Evolutionary conservation across 2,797 vertebrate species (phyloP).

Genomic region (Hoplostethus atlanticus): DNA sequence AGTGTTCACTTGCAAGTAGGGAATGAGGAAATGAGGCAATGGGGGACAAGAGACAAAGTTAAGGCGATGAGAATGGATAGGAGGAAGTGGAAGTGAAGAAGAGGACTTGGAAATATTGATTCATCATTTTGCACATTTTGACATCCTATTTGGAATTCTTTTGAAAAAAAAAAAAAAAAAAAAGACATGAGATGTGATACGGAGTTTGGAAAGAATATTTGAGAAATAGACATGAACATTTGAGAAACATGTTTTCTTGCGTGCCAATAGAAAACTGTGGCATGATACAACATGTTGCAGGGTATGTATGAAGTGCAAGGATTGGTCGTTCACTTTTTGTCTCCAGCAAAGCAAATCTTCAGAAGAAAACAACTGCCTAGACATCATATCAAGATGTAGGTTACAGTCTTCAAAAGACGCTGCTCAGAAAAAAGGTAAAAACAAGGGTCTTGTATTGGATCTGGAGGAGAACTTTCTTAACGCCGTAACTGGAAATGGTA

Average conservation of each 20-base stretch:
- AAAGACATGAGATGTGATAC: constrained; percentile 21
- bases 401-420: constrained; percentile 21
- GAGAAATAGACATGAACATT: constrained; percentile 49
- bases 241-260: constrained; percentile 31
- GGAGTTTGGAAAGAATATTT: constrained; percentile 30
- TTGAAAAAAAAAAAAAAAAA: constrained; percentile 12
- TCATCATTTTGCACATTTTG: constrained; percentile 90
- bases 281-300: constrained; percentile 49
- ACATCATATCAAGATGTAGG: constrained; percentile 30
- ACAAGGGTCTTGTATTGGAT: constrained; percentile 38
- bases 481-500: constrained; percentile 54
- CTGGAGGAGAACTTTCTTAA: constrained; percentile 25
- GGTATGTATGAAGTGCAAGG: constrained; percentile 66
- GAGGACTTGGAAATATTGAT: constrained; percentile 75
- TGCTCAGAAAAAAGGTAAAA: constrained; percentile 10
- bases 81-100: constrained; percentile 52
- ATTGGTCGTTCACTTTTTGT: constrained; percentile 49
- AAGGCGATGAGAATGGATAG: constrained; percentile 18
- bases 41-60: constrained; percentile 28
- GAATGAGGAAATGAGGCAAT: background rate
- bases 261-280: constrained; percentile 73
- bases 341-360: constrained; percentile 28
- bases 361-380: constrained; percentile 14
- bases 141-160: constrained; percentile 70
- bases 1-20: constrained; percentile 97